Percentiles rank a stretch among this genome's conserved stretches.
These are phyloP conservation scores for Uropsilus gracilis DNA, from an alignment of 2,113 vertebrate species.

Conservation along the genomic window DNA sequence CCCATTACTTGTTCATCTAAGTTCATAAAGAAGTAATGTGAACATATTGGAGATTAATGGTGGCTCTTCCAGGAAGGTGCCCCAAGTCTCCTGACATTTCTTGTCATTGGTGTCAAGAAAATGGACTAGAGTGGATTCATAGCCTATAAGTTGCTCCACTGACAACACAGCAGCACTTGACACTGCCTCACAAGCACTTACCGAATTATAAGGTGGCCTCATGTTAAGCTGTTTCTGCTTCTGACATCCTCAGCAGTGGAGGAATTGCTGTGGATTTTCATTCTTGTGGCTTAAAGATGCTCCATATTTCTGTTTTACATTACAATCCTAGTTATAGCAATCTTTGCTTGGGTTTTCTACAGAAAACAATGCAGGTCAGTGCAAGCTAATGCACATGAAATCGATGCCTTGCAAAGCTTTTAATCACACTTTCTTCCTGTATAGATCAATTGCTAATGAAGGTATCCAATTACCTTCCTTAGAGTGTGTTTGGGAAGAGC, in stretches of 20 bases:
- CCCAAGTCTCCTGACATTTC: conserved; percentile 5
- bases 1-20: conserved; percentile 4
- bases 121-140: neutral
- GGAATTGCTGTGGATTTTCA: conserved; percentile 21
- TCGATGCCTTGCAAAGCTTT: conserved; percentile 57
- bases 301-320: conserved; percentile 33
- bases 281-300: neutral
- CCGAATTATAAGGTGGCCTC: neutral
- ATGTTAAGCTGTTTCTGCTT: neutral
- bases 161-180: neutral
- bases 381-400: conserved; percentile 64
- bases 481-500: conserved; percentile 56
- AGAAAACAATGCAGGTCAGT: conserved; percentile 19
- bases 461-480: conserved; percentile 61
- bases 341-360: neutral
- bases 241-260: neutral
- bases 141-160: neutral
- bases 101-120: conserved; percentile 29
- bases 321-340: neutral
- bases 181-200: neutral
- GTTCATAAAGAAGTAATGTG: conserved; percentile 15
- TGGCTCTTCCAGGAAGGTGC: conserved; percentile 48
- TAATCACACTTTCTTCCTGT: conserved; percentile 72
- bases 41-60: neutral
- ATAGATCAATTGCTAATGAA: conserved; percentile 70